Base-by-base conservation (phyloP, 2,113 vertebrate genomes). In the Semicossyphus pulcher region DNA sequence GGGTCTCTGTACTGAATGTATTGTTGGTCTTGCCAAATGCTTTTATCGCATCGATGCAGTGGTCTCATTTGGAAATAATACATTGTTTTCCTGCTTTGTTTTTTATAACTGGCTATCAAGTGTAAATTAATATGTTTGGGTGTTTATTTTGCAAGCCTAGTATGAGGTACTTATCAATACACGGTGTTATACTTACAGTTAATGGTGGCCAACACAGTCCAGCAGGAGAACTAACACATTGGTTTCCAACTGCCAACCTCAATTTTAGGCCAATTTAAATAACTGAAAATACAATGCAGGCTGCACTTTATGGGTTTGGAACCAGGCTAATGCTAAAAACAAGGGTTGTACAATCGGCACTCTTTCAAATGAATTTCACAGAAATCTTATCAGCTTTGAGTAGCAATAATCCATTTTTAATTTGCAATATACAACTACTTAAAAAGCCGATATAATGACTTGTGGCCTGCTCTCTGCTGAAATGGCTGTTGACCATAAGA, bases 371-470 rank as follows among this genome's bases (percentile, higher is more conserved):
- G 12, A 56, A 39, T 4, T 18, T 21, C 14, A 5, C 16, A 28
- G 7, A 6, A 41, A 51, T 59, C 28, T 53, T n/a, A 72, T 45
- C 15, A 21, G 15, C 26, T 34, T 54, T 41, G 21, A 52, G 54
- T 37, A 42, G 32, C n/a, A 20, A 10, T 31, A 44, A 56, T 25
- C 20, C n/a, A 45, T 10, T 61, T 72, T 56, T 53, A 44, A 72
- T 71, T 66, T 42, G n/a, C 37, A 57, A 11, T 16, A 37, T 37
- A 16, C 21, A 20, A 21, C 36, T n/a, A 32, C 18, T 56, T 9
- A 26, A 74, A 61, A 51, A 15, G 37, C 51, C 56, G 23, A 21
- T 47, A 25, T 18, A 25, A 16, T 31, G 26, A 25, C 25, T 52
- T 47, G 57, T 3, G 25, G 15, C 31, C 29, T 52, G 10, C 48